These are phyloP conservation scores for Rhodophaea formosa DNA, from an alignment of 2,888 invertebrate genomes.

Conservation along the genomic window DNA sequence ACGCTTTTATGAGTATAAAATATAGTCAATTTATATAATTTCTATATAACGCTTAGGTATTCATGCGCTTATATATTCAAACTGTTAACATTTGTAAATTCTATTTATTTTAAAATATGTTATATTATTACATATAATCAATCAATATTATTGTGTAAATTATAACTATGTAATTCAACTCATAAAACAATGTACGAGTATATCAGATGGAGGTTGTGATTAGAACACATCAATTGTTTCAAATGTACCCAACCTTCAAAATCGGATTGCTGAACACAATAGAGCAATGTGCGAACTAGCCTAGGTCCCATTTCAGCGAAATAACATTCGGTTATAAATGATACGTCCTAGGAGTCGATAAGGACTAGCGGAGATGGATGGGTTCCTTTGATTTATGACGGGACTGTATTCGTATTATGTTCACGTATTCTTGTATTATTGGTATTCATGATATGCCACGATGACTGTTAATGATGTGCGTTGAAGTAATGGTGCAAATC, in stretches of 20 bases:
- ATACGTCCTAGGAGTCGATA: constrained; percentile 7
- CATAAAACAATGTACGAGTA: too few species aligned
- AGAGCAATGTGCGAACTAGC: not conserved
- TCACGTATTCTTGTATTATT: not conserved
- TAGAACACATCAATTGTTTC: not conserved
- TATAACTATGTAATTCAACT: too few species aligned
- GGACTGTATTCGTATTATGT: not conserved
- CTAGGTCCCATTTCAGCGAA: not conserved
- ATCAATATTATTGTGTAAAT: too few species aligned
- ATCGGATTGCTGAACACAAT: not conserved
- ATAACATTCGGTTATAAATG: not conserved
- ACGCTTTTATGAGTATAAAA: too few species aligned
- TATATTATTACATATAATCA: too few species aligned
- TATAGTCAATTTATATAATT: too few species aligned
- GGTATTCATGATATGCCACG: not conserved
- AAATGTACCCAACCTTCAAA: not conserved
- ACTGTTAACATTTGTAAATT: too few species aligned
- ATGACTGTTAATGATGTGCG: not conserved
- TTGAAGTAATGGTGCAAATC: not conserved
- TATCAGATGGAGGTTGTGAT: not conserved
- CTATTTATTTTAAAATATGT: too few species aligned
- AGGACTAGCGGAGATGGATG: not conserved
- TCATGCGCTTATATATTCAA: too few species aligned
- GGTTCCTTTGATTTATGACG: constrained; percentile 3
- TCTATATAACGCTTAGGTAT: too few species aligned